These are phyloP conservation scores for Numenius arquata DNA, from an alignment of 2,113 vertebrate genomes.

Conservation along the genomic window DNA sequence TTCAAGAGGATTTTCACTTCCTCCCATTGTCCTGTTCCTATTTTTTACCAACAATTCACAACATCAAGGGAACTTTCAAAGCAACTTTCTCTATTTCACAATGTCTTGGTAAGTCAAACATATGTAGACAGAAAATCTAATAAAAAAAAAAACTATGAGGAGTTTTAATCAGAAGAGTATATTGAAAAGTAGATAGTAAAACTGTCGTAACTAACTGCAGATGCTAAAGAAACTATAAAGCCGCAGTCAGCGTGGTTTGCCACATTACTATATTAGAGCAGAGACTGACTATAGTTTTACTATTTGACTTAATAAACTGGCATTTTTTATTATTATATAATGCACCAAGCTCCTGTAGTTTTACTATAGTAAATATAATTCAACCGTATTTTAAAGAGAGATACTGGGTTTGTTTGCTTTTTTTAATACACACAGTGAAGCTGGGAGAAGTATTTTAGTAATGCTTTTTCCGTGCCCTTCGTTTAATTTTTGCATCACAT, in stretches of 20 bases:
- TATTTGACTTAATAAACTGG: conserved; percentile 73
- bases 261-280: conserved; percentile 2
- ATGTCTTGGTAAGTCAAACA: conserved; percentile 59
- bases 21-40: not conserved
- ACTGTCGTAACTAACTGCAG: conserved; percentile 70
- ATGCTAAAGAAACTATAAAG: conserved; percentile 72
- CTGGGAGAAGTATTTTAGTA: not conserved
- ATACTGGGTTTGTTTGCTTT: not conserved
- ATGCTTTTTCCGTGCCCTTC: not conserved
- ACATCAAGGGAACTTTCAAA: conserved; percentile 58
- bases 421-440: not conserved
- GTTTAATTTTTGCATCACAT: not conserved
- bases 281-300: conserved; percentile 57
- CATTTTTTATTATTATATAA: conserved; percentile 66
- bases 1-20: not conserved
- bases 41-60: conserved; percentile 12
- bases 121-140: conserved; percentile 53
- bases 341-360: conserved; percentile 60
- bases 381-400: conserved; percentile 25
- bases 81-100: conserved; percentile 44
- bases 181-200: conserved; percentile 78
- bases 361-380: conserved; percentile 53
- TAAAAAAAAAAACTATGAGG: conserved; percentile 65
- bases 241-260: not conserved
- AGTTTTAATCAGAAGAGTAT: conserved; percentile 75